Conservation (phyloP, 2,888 invertebrate species). For the Bombyx huttoni region DNA sequence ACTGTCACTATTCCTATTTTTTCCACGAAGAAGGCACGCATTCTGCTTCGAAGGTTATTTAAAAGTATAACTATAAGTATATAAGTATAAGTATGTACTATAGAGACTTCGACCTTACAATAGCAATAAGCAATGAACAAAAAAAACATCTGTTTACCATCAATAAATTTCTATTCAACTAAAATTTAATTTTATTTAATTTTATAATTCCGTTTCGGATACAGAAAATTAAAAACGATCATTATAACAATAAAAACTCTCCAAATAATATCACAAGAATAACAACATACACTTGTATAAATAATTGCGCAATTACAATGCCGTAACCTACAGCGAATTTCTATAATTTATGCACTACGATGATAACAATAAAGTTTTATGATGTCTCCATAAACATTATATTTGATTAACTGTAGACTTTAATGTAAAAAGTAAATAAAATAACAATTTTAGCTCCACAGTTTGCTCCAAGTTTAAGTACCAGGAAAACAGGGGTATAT, state of each 20-base stretch:
- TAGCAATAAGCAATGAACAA: too few relatives aligned
- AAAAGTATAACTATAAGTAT: too few relatives aligned
- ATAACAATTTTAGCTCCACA: slow-evolving; percentile 3
- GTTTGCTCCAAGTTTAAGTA: slow-evolving; percentile 4
- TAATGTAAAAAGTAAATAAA: slow-evolving; percentile 9
- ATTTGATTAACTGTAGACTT: slow-evolving; percentile 10
- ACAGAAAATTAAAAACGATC: not conserved
- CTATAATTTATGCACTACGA: slow-evolving; percentile 2
- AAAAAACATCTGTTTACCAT: too few relatives aligned
- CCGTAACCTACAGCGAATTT: not conserved
- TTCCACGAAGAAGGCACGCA: too few relatives aligned
- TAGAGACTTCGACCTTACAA: too few relatives aligned
- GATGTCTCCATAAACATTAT: slow-evolving; percentile 8
- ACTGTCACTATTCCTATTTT: too few relatives aligned
- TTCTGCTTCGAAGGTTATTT: too few relatives aligned
- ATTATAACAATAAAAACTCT: not conserved
- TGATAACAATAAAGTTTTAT: slow-evolving; percentile 9
- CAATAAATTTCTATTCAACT: too few relatives aligned
- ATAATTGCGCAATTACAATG: not conserved
- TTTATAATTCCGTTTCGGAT: not conserved
- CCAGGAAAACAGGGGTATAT: slow-evolving; percentile 15
- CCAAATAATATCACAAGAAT: not conserved
- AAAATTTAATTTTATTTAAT: too few relatives aligned
- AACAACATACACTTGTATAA: not conserved
- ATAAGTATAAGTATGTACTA: too few relatives aligned